Evolutionary conservation across 2,113 vertebrate genomes (phyloP).

Genomic region (Neogale vison): DNA sequence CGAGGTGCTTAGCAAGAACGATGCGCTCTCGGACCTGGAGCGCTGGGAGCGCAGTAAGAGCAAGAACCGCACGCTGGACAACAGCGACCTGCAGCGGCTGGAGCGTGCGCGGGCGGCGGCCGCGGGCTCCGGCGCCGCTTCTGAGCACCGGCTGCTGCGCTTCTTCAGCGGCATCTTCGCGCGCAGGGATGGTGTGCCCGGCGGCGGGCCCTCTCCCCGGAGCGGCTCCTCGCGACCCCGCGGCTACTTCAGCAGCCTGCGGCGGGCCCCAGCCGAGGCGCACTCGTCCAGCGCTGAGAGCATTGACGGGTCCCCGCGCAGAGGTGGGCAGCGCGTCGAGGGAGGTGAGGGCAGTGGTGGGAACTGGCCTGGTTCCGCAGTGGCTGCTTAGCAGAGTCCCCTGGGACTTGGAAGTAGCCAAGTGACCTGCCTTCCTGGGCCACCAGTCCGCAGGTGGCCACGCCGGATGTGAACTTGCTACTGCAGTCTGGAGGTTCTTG

Average conservation of each 20-base stretch:
- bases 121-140: slow-evolving; percentile 62
- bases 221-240: slow-evolving; percentile 79
- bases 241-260: slow-evolving; percentile 85
- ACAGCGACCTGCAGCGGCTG: slow-evolving; percentile 92
- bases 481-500: not conserved
- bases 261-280: slow-evolving; percentile 75
- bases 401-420: not conserved
- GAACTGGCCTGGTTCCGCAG: not conserved
- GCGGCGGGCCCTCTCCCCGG: slow-evolving; percentile 85
- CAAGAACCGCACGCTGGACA: slow-evolving; percentile 95
- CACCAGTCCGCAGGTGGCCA: not conserved
- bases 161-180: slow-evolving; percentile 96
- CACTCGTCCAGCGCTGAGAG: slow-evolving; percentile 92
- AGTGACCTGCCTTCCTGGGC: not conserved
- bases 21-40: slow-evolving; percentile 86
- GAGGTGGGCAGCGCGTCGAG: slow-evolving; percentile 83
- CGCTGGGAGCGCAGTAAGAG: slow-evolving; percentile 87
- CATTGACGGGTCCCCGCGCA: slow-evolving; percentile 87
- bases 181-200: slow-evolving; percentile 84
- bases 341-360: not conserved
- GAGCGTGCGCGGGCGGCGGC: slow-evolving; percentile 86
- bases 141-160: slow-evolving; percentile 89
- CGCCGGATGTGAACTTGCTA: fast-evolving
- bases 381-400: fast-evolving
- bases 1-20: slow-evolving; percentile 88